Evolutionary conservation across 2,797 vertebrate genomes (phyloP).

Genomic region (Microhierax caerulescens): DNA sequence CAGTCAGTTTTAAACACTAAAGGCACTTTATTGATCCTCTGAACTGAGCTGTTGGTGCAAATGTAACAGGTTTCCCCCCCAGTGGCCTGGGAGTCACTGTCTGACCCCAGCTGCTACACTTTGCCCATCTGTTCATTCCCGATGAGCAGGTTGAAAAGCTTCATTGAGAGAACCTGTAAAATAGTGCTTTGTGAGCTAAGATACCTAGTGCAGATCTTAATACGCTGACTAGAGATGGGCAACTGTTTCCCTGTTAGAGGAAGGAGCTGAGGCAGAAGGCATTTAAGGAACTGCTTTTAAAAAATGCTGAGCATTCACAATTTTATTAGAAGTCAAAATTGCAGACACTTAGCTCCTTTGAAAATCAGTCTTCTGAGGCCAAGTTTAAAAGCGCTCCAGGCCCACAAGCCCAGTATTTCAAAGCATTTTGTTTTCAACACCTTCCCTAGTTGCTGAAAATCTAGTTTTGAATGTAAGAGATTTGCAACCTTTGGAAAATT

Average conservation of each 20-base stretch:
- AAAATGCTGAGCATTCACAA: not conserved
- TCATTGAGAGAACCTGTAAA: fast-evolving
- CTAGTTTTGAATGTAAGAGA: not conserved
- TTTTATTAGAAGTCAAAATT: not conserved
- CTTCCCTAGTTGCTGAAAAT: not conserved
- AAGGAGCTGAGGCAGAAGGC: not conserved
- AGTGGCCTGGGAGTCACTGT: not conserved
- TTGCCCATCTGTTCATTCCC: fast-evolving
- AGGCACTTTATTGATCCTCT: not conserved
- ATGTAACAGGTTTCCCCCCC: not conserved
- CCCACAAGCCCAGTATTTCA: not conserved
- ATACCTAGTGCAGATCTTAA: not conserved
- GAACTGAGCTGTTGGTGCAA: not conserved
- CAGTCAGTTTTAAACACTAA: not conserved
- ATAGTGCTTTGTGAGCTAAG: not conserved
- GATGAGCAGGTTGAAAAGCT: not conserved
- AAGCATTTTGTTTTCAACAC: not conserved
- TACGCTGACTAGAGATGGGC: not conserved
- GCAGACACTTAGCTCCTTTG: not conserved
- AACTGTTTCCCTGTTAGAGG: not conserved
- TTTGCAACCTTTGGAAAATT: not conserved
- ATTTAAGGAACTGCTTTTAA: not conserved
- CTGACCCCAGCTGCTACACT: not conserved
- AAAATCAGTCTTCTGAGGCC: not conserved
- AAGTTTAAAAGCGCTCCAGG: not conserved